Percentiles rank a stretch among this genome's conserved stretches.
These are phyloP conservation scores for Diachasma alloeum DNA, from an alignment of 1,140 invertebrate genomes.

Conservation along the genomic window DNA sequence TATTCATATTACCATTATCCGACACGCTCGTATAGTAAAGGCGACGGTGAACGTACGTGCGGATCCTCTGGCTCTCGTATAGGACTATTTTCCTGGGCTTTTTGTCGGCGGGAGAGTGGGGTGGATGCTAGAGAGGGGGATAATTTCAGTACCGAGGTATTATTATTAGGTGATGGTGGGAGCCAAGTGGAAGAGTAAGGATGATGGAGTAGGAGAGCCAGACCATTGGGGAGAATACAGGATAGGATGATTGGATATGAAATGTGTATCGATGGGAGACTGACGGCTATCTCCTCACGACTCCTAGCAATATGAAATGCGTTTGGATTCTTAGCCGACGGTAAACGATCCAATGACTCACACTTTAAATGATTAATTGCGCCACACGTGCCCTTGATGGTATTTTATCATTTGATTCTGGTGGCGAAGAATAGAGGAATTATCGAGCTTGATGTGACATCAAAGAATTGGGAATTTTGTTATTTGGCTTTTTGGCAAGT, in stretches of 20 bases:
- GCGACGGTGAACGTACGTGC: constrained; percentile 28
- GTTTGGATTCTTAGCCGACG: constrained; percentile 35
- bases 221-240: not conserved
- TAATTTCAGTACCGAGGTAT: constrained; percentile 26
- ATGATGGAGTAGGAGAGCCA: not conserved
- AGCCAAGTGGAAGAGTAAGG: not conserved
- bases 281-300: not conserved
- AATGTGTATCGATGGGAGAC: constrained; percentile 7
- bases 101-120: not conserved
- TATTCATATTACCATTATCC: constrained; percentile 43
- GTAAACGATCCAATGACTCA: constrained; percentile 56
- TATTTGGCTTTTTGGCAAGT: too few species aligned
- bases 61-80: constrained; percentile 33
- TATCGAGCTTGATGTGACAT: not conserved
- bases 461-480: not conserved
- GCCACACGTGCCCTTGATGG: constrained; percentile 14
- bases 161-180: constrained; percentile 26
- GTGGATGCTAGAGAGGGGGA: not conserved
- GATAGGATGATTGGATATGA: not conserved
- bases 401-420: not conserved
- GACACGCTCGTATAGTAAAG: constrained; percentile 18
- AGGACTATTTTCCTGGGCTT: not conserved
- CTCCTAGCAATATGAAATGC: constrained; percentile 45
- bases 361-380: constrained; percentile 57
- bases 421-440: not conserved